phyloP scores from a whole-genome alignment of 2,797 vertebrate species.

The Karalla daura region DNA sequence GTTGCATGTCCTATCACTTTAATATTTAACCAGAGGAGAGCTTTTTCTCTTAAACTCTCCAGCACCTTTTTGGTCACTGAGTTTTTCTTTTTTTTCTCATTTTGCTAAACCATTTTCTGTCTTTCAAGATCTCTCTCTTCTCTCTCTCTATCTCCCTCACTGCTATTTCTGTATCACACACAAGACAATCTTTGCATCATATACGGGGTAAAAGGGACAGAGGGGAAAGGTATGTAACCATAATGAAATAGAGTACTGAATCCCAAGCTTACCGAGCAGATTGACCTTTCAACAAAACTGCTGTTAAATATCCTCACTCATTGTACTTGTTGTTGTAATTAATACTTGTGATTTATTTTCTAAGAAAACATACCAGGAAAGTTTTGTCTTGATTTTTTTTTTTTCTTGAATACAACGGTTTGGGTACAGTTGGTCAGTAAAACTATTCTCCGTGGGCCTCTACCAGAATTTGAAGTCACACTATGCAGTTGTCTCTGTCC shows the following conservation, averaged over 20 bases:
- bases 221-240: slow-evolving; percentile 1
- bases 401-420: neutral
- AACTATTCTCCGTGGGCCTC: slow-evolving; percentile 4
- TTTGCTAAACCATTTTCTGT: slow-evolving; percentile 24
- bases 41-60: slow-evolving; percentile 73
- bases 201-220: slow-evolving; percentile 33
- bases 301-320: neutral
- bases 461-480: slow-evolving; percentile 35
- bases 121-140: slow-evolving; percentile 16
- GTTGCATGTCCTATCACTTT: slow-evolving; percentile 75
- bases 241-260: neutral
- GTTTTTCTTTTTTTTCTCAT: slow-evolving; percentile 38
- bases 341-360: neutral
- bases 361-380: slow-evolving; percentile 2
- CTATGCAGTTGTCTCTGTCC: slow-evolving; percentile 47
- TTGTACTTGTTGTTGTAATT: neutral
- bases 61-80: slow-evolving; percentile 54
- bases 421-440: neutral
- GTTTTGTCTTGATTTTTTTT: neutral
- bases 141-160: neutral
- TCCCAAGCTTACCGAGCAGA: neutral
- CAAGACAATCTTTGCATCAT: slow-evolving; percentile 48
- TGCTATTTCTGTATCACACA: slow-evolving; percentile 60
- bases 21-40: slow-evolving; percentile 82
- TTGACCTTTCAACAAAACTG: neutral